A percentile compares a stretch with the other conserved stretches of the same genome.
Conservation (phyloP, 64 coral and sea anemone species). For the Dendronephthya gigantea region DNA sequence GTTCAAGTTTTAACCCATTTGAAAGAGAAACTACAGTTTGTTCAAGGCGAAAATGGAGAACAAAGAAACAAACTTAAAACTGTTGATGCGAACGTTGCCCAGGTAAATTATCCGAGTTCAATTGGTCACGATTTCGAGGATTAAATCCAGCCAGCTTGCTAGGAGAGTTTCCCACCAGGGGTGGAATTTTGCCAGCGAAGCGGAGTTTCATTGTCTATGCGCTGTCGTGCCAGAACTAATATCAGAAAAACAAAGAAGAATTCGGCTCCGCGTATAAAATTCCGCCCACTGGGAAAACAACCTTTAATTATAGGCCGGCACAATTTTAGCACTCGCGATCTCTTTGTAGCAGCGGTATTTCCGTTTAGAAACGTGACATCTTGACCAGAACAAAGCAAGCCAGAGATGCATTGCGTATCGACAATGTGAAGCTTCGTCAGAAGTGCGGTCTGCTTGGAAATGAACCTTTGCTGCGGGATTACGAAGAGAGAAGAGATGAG, state of each 20-base stretch:
- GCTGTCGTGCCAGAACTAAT: too few species aligned
- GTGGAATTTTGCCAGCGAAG: too few species aligned
- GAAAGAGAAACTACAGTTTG: constrained; percentile 76
- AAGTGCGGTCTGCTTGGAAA: constrained; percentile 94
- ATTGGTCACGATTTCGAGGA: not conserved
- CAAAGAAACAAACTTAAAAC: constrained; percentile 53
- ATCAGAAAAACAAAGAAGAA: not conserved
- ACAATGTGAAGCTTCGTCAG: constrained; percentile 93
- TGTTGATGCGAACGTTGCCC: constrained; percentile 73
- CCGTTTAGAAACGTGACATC: constrained; percentile 71
- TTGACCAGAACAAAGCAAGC: constrained; percentile 91
- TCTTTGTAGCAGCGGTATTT: too few species aligned
- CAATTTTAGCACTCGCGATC: too few species aligned
- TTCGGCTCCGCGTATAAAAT: too few species aligned
- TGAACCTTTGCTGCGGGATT: constrained; percentile 86
- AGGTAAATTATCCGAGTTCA: constrained; percentile 27
- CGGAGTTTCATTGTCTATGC: too few species aligned
- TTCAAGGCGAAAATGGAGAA: constrained; percentile 54
- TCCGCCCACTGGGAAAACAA: too few species aligned
- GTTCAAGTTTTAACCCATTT: constrained; percentile 92
- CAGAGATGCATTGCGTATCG: constrained; percentile 83
- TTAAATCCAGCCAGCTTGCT: too few species aligned
- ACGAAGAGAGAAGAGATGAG: constrained; percentile 87
- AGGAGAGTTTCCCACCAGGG: too few species aligned
- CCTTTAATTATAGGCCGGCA: too few species aligned